A percentile compares a stretch with the other conserved stretches of the same genome.
Evolutionary conservation across 2,113 vertebrate species (phyloP).

Genomic region (Chascanopsetta lugubris): DNA sequence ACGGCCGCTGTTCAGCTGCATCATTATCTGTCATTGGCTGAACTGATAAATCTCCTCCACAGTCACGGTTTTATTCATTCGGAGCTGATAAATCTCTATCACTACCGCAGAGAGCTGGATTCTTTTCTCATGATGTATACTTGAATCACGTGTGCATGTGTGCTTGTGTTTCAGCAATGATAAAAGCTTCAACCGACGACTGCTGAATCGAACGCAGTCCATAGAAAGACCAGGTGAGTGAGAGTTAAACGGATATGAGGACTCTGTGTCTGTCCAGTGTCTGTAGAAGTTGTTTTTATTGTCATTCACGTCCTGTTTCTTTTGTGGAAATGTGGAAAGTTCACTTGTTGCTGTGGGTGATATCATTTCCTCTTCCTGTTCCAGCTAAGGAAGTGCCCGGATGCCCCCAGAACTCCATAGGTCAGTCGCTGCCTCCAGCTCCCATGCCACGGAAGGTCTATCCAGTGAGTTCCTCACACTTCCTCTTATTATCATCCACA

Average conservation of each 20-base stretch:
- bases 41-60: conserved; percentile 33
- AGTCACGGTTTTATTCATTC: not conserved
- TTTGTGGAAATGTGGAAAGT: conserved; percentile 30
- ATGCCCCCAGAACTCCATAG: conserved; percentile 81
- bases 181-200: conserved; percentile 85
- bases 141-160: not conserved
- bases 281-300: not conserved
- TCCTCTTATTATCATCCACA: not conserved
- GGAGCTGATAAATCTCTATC: conserved; percentile 27
- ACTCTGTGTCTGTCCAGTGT: not conserved
- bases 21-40: conserved; percentile 60
- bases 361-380: conserved; percentile 74
- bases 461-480: conserved; percentile 80
- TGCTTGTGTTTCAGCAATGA: conserved; percentile 80
- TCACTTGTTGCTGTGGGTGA: conserved; percentile 46
- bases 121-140: not conserved
- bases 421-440: conserved; percentile 87
- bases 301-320: conserved; percentile 27
- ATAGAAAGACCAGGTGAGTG: conserved; percentile 87
- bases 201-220: conserved; percentile 81
- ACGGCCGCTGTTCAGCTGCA: conserved; percentile 28
- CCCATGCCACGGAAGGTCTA: conserved; percentile 91
- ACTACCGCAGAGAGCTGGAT: not conserved
- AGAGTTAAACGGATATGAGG: conserved; percentile 19
- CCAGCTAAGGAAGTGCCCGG: conserved; percentile 83